A percentile compares a stretch with the other conserved stretches of the same genome.
phyloP scores from a whole-genome alignment of 2,113 vertebrate genomes.

The Trematomus loennbergii region DNA sequence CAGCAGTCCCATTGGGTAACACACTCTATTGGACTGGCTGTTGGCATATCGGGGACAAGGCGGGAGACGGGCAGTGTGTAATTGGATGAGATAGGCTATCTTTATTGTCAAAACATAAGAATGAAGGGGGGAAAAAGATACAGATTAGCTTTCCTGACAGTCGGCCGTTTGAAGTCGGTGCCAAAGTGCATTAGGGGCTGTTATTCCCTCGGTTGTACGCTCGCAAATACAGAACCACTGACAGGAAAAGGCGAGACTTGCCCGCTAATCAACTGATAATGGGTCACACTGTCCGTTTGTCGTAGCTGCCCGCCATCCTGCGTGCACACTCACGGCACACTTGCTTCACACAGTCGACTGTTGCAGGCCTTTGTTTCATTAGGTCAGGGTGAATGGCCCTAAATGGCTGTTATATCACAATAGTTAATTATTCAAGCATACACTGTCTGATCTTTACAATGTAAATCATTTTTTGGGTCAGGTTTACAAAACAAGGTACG shows the following conservation, averaged over 20 bases:
- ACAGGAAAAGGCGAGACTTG: slow-evolving; percentile 87
- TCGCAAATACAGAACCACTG: slow-evolving; percentile 75
- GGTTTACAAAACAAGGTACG: slow-evolving; percentile 50
- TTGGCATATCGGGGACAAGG: slow-evolving; percentile 75
- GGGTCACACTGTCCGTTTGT: slow-evolving; percentile 72
- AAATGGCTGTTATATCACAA: neutral
- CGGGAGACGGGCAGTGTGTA: slow-evolving; percentile 79
- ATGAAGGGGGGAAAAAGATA: slow-evolving; percentile 79
- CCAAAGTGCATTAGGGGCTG: slow-evolving; percentile 86
- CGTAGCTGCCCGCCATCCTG: slow-evolving; percentile 69
- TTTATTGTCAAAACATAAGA: slow-evolving; percentile 88
- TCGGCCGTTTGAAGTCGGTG: slow-evolving; percentile 82
- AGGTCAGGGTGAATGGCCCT: neutral
- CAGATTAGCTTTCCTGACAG: slow-evolving; percentile 85
- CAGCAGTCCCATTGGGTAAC: slow-evolving; percentile 59
- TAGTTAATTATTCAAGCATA: neutral
- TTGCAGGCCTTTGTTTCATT: slow-evolving; percentile 37
- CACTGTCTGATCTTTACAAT: neutral
- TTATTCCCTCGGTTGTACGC: slow-evolving; percentile 77
- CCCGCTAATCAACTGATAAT: slow-evolving; percentile 87
- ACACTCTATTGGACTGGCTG: slow-evolving; percentile 58
- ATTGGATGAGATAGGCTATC: slow-evolving; percentile 85
- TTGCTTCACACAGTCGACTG: slow-evolving; percentile 75
- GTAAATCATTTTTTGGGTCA: slow-evolving; percentile 1
- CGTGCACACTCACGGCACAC: slow-evolving; percentile 82